phyloP scores from a whole-genome alignment of 2,113 vertebrate species.

The Phylloscopus whistleri region DNA sequence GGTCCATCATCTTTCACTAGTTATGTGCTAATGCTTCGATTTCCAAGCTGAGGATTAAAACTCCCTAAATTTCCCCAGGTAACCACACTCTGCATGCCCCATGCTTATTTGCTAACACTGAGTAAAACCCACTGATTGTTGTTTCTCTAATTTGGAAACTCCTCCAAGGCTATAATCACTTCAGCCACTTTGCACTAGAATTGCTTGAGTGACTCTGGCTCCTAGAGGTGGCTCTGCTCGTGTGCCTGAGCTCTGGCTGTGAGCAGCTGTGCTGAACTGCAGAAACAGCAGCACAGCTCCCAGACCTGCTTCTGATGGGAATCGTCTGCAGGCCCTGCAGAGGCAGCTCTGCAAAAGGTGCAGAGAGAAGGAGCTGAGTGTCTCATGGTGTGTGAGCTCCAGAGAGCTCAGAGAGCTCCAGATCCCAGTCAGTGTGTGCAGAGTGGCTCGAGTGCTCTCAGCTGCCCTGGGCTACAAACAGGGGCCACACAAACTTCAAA shows the following conservation, averaged over 20 bases:
- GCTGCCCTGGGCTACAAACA: neutral
- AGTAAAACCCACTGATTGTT: neutral
- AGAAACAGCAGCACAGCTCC: neutral
- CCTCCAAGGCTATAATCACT: neutral
- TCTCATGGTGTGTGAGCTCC: neutral
- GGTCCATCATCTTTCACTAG: neutral
- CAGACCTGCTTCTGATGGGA: neutral
- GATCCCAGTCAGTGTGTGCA: neutral
- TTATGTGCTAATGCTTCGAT: neutral
- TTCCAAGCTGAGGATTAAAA: neutral
- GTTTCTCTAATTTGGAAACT: neutral
- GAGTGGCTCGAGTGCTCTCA: neutral
- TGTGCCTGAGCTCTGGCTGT: neutral
- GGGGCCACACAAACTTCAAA: neutral
- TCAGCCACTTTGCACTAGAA: neutral
- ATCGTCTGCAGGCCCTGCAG: neutral
- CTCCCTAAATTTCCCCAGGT: neutral
- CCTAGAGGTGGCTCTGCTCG: neutral
- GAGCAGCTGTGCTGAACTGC: neutral
- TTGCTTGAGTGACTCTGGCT: neutral
- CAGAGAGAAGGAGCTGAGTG: neutral
- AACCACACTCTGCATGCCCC: neutral
- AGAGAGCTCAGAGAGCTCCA: neutral
- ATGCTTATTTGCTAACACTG: neutral
- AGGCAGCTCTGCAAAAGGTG: neutral